phyloP scores from a whole-genome alignment of 2,113 vertebrate genomes.

The Phylloscopus trochiloides region DNA sequence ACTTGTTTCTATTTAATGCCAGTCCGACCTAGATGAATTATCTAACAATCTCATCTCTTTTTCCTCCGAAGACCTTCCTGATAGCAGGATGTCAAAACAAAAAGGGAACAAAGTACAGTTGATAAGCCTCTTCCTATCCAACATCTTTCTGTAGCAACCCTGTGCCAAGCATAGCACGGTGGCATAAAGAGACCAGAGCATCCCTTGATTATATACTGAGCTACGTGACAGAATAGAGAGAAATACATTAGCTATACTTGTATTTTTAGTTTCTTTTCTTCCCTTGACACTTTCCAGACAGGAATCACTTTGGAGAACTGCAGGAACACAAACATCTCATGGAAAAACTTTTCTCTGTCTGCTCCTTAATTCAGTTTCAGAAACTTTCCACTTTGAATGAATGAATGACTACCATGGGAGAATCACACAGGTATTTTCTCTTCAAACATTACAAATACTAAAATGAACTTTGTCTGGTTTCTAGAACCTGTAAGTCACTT shows the following conservation, averaged over 20 bases:
- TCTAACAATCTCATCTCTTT: background rate
- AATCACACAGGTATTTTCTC: background rate
- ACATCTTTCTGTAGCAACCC: background rate
- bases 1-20: background rate
- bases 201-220: background rate
- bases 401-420: background rate
- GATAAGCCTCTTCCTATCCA: background rate
- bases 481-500: background rate
- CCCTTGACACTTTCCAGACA: background rate
- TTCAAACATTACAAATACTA: background rate
- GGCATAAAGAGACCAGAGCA: background rate
- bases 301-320: background rate
- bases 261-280: slow-evolving; percentile 13
- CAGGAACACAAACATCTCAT: background rate
- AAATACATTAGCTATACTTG: background rate
- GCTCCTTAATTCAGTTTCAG: background rate
- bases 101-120: background rate
- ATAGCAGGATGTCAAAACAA: background rate
- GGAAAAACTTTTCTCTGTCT: background rate
- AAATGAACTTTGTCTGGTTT: background rate
- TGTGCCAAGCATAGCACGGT: background rate
- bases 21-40: background rate
- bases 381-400: background rate
- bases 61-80: background rate
- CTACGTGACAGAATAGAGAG: background rate